A percentile compares a stretch with the other conserved stretches of the same genome.
Conservation (phyloP, 2,888 invertebrate species). For the Cryptocheilus praepositus region DNA sequence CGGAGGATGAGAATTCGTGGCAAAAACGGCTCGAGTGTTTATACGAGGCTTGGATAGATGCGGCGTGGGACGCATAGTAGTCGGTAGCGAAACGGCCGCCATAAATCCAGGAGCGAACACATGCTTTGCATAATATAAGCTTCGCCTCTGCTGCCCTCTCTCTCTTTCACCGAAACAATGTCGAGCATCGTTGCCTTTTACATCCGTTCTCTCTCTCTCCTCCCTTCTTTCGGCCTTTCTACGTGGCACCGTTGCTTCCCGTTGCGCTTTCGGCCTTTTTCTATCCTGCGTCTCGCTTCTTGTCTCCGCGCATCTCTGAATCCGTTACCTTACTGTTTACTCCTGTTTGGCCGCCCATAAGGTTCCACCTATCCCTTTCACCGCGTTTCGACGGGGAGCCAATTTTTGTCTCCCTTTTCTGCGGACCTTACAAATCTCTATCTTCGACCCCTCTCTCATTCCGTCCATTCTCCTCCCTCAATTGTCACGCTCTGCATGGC, state of each 20-base stretch:
- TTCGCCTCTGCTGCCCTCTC: slow-evolving; percentile 53
- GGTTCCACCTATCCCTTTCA: slow-evolving; percentile 22
- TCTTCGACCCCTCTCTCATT: slow-evolving; percentile 5
- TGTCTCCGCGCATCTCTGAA: slow-evolving; percentile 29
- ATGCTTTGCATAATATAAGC: slow-evolving; percentile 74
- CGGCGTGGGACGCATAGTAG: slow-evolving; percentile 52
- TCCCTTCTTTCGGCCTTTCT: not conserved
- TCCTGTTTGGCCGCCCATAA: not conserved
- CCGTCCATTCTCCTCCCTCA: slow-evolving; percentile 15
- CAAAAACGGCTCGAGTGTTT: slow-evolving; percentile 46
- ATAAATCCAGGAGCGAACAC: slow-evolving; percentile 70
- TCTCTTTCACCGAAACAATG: slow-evolving; percentile 14
- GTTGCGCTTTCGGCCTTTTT: slow-evolving; percentile 23
- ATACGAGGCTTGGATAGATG: slow-evolving; percentile 26
- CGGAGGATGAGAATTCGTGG: slow-evolving; percentile 17
- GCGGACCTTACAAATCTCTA: slow-evolving; percentile 15
- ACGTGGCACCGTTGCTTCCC: too few relatives aligned
- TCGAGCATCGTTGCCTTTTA: slow-evolving; percentile 13
- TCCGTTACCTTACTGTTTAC: slow-evolving; percentile 39
- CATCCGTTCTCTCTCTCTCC: slow-evolving; percentile 22
- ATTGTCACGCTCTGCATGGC: slow-evolving; percentile 37
- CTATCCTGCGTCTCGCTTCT: slow-evolving; percentile 37
- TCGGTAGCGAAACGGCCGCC: slow-evolving; percentile 68
- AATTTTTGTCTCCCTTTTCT: slow-evolving; percentile 18
- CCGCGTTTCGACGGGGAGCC: slow-evolving; percentile 14